phyloP scores from a whole-genome alignment of 2,888 invertebrate species.

The Steinernema scapterisci region DNA sequence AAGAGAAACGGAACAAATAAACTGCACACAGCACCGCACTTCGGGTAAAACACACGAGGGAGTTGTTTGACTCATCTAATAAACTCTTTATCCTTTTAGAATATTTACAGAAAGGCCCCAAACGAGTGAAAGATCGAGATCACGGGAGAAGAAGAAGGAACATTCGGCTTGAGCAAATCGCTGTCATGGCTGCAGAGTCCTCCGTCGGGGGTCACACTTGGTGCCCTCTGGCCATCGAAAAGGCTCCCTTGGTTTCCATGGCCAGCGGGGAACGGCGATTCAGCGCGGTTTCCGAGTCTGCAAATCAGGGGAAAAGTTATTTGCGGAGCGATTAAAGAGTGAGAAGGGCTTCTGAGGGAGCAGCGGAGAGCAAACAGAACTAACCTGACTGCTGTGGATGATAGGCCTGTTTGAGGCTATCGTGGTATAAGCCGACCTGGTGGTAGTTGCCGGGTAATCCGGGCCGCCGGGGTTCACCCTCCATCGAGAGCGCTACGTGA shows the following conservation, averaged over 20 bases:
- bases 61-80: neutral
- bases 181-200: neutral
- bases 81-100: neutral
- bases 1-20: neutral
- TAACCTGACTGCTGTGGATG: constrained; percentile 18
- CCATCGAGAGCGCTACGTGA: constrained; percentile 26
- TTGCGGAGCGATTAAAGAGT: constrained; percentile 1
- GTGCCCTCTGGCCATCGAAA: neutral
- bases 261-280: neutral
- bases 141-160: neutral
- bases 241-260: constrained; percentile 13
- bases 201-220: neutral
- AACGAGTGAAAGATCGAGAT: neutral
- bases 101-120: constrained; percentile 22
- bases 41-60: neutral
- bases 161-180: constrained; percentile 4
- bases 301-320: neutral
- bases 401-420: constrained; percentile 25
- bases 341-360: neutral
- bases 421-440: neutral
- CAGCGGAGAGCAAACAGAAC: neutral
- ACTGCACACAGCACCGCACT: neutral
- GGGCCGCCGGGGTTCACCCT: neutral
- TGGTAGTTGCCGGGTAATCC: constrained; percentile 1
- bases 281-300: neutral